These are phyloP conservation scores for Pseudochromis fuscus DNA, from an alignment of 2,797 vertebrate genomes.

Conservation along the genomic window DNA sequence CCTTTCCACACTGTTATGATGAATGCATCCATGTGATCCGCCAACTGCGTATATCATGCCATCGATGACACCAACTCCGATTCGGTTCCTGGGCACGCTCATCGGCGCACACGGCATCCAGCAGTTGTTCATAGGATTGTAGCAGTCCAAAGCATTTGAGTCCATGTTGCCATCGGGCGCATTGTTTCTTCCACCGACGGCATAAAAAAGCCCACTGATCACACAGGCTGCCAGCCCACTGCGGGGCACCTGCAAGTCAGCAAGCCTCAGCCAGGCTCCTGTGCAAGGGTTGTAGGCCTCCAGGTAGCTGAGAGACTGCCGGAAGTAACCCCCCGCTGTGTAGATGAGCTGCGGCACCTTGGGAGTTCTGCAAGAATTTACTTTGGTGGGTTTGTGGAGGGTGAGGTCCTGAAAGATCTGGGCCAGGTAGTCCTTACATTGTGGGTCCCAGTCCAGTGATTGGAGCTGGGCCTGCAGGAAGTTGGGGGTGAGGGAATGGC, in stretches of 20 bases:
- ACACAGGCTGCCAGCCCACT: constrained; percentile 93
- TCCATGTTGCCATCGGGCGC: constrained; percentile 95
- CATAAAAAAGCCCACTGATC: constrained; percentile 93
- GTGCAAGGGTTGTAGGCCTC: constrained; percentile 91
- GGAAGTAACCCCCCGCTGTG: constrained; percentile 92
- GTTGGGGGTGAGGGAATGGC: constrained; percentile 93
- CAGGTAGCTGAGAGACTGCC: constrained; percentile 91
- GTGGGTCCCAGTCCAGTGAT: constrained; percentile 90
- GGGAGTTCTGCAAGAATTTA: constrained; percentile 87
- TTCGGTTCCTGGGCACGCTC: constrained; percentile 94
- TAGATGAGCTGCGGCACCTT: constrained; percentile 95
- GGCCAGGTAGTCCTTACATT: constrained; percentile 94
- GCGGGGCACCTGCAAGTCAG: constrained; percentile 91
- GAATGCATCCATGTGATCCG: constrained; percentile 94
- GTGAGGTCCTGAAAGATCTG: constrained; percentile 96
- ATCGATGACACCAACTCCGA: constrained; percentile 94
- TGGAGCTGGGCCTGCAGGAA: constrained; percentile 96
- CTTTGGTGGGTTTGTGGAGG: constrained; percentile 90
- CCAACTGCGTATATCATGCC: constrained; percentile 95
- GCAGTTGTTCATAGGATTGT: constrained; percentile 95
- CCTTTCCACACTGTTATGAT: constrained; percentile 95
- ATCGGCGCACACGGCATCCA: constrained; percentile 93
- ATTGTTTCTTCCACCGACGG: constrained; percentile 93
- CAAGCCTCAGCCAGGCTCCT: constrained; percentile 88
- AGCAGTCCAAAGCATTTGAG: constrained; percentile 92